These are phyloP conservation scores for Hylia prasina DNA, from an alignment of 2,113 vertebrate genomes.

Conservation along the genomic window DNA sequence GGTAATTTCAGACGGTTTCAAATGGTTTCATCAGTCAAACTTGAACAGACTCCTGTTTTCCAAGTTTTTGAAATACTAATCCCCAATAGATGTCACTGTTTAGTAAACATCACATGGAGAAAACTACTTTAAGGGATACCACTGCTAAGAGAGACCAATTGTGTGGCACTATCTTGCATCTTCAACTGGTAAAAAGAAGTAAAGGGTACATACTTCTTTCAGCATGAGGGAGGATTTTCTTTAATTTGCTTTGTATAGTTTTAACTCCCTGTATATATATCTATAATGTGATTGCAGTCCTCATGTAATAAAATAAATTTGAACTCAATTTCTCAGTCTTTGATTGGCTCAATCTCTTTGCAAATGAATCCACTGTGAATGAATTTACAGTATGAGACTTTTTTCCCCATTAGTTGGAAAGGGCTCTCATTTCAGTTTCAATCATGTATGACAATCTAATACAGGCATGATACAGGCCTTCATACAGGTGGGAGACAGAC, in stretches of 20 bases:
- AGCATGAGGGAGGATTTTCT: neutral
- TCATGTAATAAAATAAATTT: neutral
- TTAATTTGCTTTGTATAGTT: neutral
- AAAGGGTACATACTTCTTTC: neutral
- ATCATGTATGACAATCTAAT: neutral
- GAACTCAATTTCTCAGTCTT: neutral
- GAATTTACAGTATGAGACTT: neutral
- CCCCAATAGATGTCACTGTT: constrained; percentile 26
- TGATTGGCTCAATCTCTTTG: neutral
- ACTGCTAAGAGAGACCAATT: neutral
- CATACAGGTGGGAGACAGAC: neutral
- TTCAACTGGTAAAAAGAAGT: neutral
- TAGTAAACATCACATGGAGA: neutral
- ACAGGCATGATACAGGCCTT: neutral
- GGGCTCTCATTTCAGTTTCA: neutral
- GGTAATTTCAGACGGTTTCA: neutral
- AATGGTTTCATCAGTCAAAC: neutral
- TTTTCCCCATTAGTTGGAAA: neutral
- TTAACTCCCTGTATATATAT: neutral
- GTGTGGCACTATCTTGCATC: neutral
- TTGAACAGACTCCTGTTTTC: neutral
- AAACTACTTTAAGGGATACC: neutral
- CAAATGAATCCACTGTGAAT: neutral
- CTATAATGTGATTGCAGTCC: neutral
- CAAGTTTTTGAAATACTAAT: neutral